These are phyloP conservation scores for Cathartes aura DNA, from an alignment of 2,113 vertebrate species.

Conservation along the genomic window DNA sequence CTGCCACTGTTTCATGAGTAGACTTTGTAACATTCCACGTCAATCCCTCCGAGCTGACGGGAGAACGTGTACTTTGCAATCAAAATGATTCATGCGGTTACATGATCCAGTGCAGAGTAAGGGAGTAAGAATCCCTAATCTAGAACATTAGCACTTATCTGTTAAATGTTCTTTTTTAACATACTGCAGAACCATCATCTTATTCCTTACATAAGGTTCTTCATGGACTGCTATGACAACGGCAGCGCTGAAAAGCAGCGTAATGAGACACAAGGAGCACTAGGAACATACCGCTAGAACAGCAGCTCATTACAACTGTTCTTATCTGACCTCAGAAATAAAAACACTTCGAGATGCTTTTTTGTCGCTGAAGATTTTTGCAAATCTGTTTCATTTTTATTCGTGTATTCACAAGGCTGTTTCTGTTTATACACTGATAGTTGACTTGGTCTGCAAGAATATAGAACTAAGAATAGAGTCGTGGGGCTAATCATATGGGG, in stretches of 20 bases:
- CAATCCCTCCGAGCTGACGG: background rate
- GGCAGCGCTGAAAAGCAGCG: background rate
- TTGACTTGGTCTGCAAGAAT: background rate
- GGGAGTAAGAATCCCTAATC: slow-evolving; percentile 31
- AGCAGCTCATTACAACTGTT: background rate
- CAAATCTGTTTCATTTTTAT: background rate
- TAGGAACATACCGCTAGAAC: background rate
- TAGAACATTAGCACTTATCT: slow-evolving; percentile 49
- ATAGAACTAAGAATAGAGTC: background rate
- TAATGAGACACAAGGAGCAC: background rate
- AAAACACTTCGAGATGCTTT: background rate
- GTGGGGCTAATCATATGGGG: background rate
- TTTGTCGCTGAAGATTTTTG: background rate
- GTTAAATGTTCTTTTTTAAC: slow-evolving; percentile 1
- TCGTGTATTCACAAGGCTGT: background rate
- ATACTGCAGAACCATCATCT: background rate
- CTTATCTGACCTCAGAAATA: slow-evolving; percentile 1
- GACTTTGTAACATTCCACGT: slow-evolving; percentile 39
- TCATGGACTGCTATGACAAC: slow-evolving; percentile 58
- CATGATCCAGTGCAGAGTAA: slow-evolving; percentile 14
- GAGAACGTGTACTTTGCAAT: background rate
- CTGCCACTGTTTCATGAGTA: background rate
- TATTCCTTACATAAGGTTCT: slow-evolving; percentile 50
- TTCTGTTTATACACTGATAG: background rate
- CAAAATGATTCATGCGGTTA: slow-evolving; percentile 43